Base-by-base conservation (phyloP, 1,140 invertebrate species). In the Piezodorus guildinii region DNA sequence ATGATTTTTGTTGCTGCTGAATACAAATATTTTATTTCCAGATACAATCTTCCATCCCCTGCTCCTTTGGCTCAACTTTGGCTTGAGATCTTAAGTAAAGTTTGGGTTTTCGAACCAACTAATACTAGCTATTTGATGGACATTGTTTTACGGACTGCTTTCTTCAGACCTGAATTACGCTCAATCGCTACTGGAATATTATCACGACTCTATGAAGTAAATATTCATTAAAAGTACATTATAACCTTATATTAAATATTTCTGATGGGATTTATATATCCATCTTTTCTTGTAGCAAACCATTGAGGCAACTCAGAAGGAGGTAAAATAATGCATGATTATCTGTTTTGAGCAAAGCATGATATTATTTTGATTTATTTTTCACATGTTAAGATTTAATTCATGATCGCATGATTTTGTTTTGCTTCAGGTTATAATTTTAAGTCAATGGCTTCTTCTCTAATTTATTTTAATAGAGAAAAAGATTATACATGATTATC, bases 51-150 rank as follows among this genome's bases (percentile, higher is more conserved):
- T 2, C 60, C 71, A 15, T 76, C 75, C 62, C 79, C 83, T 9
- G 75, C 78, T 49, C 76, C 77, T 46, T 74, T 87, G 4, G 77
- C 86, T 0, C 74, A 80, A 60, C 72, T 88, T 4, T 88, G 86
- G 87, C 60, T 69, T 34, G 51, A 66, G 17, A 34, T 58, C 15
- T 39, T 69, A 19, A 56, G 62, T 21, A 63, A 46, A 17, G 63
- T 65, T 23, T 69, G 68, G 68, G 80, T 3, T 78, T 83, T 66
- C 86, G 86, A 86, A 82, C 79, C 67, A 75, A 80, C 70, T 81
- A 86, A 78, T 70, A 76, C 85, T 2, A 73, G 86, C 65, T 85
- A 82, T 72, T 69, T 85, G 12, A 73, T 85, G 65, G 82, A 86
- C 68, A 74, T 77, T 17, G 72, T 85, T 5, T 75, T 82, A 25